Evolutionary conservation across 2,888 invertebrate species (phyloP), one percentile per base, ranked within the genome.

Genomic region (Sialis fuliginosa): DNA sequence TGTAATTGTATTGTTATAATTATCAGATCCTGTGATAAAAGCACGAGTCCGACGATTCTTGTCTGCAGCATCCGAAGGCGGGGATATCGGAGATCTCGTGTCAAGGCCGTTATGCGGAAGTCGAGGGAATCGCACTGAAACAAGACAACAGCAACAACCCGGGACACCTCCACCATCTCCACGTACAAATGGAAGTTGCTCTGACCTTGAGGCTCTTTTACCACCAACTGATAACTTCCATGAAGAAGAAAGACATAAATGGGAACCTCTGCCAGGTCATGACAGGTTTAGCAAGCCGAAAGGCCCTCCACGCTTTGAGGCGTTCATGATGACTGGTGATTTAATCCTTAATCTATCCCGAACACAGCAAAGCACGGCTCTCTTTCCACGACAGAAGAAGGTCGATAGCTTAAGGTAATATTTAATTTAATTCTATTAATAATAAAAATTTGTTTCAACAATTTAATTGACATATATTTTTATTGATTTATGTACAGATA

Each of bases 311-410:
- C 81, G 87, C 65, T 90, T 87, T 68, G 91, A 91, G 68, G 88
- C 91, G 48, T 95, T 89, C 72, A 88, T 93, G 81, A 95, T 95
- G 95, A 95, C 95, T 33, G 95, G 95, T 42, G 93, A 95, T 67
- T 79, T 92, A 60, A 93, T 95, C 64, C 76, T 95, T 56, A 92
- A 92, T 68, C 77, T 93, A 54, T 90, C 91, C 50, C 71, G 86
- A 56, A 85, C 84, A 49, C 83, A 84, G 53, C 80, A 79, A 59
- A 74, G 73, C 55, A 70, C 72, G 52, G 71, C 70, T 54, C 66
- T 79, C 49, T 63, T 79, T 48, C 74, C 77, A 46, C 73, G 73
- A 57, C 66, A 72, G 60, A 72, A 72, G 57, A 75, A 74, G 61
- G 71, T 74, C 48, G 68, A 68, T 56, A 67, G 66, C 33, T 33